phyloP scores from a whole-genome alignment of 2,888 invertebrate genomes.

The Petrolisthes manimaculis region DNA sequence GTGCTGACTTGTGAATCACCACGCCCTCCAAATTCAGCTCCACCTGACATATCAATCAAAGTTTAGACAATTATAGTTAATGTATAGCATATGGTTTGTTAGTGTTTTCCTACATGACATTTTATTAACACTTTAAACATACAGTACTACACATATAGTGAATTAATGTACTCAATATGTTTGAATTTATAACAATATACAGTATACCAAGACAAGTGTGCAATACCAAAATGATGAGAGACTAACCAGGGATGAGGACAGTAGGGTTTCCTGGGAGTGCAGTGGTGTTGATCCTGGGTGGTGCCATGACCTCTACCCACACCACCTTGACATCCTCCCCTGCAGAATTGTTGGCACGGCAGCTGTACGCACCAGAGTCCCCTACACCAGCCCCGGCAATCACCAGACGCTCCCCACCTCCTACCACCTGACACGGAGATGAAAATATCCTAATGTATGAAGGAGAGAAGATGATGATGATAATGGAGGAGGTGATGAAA shows the following conservation, averaged over 20 bases:
- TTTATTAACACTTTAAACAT: no score
- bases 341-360: conserved; percentile 73
- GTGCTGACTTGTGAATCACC: conserved; percentile 22
- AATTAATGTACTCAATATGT: no score
- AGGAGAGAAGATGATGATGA: neutral
- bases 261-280: conserved; percentile 25
- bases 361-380: conserved; percentile 76
- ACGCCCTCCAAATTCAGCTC: conserved; percentile 22
- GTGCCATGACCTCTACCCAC: conserved; percentile 37
- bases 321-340: conserved; percentile 71
- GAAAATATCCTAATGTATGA: neutral
- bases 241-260: conserved; percentile 42
- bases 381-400: conserved; percentile 36
- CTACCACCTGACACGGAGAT: conserved; percentile 33
- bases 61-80: no score
- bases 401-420: conserved; percentile 46
- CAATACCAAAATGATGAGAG: neutral
- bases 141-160: no score
- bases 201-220: no score
- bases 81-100: no score
- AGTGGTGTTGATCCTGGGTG: conserved; percentile 58
- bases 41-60: neutral
- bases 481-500: neutral
- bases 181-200: no score
- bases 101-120: no score